Conservation (phyloP, 2,888 invertebrate genomes). For the Limenitis camilla region DNA sequence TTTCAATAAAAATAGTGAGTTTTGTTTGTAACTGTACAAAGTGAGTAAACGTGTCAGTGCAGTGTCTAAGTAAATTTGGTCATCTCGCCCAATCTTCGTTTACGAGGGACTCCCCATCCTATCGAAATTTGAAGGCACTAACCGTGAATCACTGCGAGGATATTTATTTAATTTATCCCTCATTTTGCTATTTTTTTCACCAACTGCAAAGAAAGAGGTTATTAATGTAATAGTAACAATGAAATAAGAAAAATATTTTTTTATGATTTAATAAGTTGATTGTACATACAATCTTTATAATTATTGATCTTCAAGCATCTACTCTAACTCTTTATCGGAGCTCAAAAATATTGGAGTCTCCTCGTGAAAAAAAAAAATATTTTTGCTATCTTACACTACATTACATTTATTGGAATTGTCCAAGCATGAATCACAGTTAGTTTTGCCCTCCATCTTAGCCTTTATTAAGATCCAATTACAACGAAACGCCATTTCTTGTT, state of each 20-base stretch:
- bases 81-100: constrained; percentile 66
- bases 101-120: constrained; percentile 58
- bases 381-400: neutral
- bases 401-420: neutral
- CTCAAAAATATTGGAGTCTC: neutral
- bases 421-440: neutral
- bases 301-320: too few species aligned
- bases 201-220: neutral
- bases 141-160: constrained; percentile 56
- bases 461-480: constrained; percentile 13
- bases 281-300: too few species aligned
- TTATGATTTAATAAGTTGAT: too few species aligned
- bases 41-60: constrained; percentile 37
- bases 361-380: neutral
- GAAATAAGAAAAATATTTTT: too few species aligned
- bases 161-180: constrained; percentile 55
- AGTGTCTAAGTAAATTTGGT: constrained; percentile 72
- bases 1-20: neutral
- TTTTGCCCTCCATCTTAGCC: neutral
- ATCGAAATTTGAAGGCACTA: constrained; percentile 64
- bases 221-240: too few species aligned
- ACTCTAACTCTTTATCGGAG: neutral
- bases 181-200: constrained; percentile 28
- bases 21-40: constrained; percentile 35
- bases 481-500: constrained; percentile 9